Base-by-base conservation (phyloP, 2,113 vertebrate genomes). In the Danionella cerebrum region DNA sequence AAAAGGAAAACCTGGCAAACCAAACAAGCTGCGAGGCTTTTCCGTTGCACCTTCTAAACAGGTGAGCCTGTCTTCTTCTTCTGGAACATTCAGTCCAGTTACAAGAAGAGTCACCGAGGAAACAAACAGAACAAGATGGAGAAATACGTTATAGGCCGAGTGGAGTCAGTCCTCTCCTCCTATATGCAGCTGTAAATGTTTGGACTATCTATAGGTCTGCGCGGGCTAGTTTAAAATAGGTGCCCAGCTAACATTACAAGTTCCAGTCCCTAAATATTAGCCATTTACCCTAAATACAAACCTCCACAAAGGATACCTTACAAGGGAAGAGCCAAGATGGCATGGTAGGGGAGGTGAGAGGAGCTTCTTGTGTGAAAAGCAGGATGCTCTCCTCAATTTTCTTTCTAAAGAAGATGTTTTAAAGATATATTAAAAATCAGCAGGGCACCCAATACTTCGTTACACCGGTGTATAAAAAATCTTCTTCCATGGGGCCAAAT, bases 201-300 rank as follows among this genome's bases (percentile, higher is more conserved):
- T 76, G 65, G 80, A 73, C 86, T 85, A 79, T 83, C 71, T 85
- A 81, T 90, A 83, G 71, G 74, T 78, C 83, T 82, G 85, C 80
- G 74, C 76, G 83, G 69, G 80, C 82, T 77, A 18, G 72, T 80
- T 84, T 85, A 87, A 88, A 89, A 83, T 80, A 73, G 84, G 72
- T 70, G 85, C 83, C 79, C 84, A 82, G 84, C 87, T 83, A 87
- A 83, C 84, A 88, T 87, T 88, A 87, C 84, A 79, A 83, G 86
- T 80, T 85, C 84, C 69, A 54, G 77, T 79, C 85, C 86, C 88
- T 86, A 88, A 87, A 79, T 71, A 80, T 88, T 90, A 87, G 76
- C 85, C 83, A 88, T 89, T 90, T 88, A 79, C 85, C 85, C 81
- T 84, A 89, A 90, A 89, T 89, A 89, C 87, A 88, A 83, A 84